Percentiles rank a stretch among this genome's conserved stretches.
phyloP scores from a whole-genome alignment of 2,797 vertebrate genomes.

The Sebastes wilsoni region DNA sequence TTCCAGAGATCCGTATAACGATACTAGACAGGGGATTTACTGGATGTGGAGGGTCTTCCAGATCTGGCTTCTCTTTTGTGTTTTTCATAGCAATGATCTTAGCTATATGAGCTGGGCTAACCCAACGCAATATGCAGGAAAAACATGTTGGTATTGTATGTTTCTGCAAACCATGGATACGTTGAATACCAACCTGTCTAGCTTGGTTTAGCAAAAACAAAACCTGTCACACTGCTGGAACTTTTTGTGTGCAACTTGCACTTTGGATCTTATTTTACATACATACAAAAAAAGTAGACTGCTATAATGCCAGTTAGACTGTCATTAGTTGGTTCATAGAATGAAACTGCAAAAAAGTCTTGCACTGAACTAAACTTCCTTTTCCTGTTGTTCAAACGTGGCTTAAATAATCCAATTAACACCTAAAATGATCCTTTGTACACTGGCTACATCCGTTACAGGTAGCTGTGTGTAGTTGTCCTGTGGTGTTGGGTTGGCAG shows the following conservation, averaged over 20 bases:
- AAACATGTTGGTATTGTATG: neutral
- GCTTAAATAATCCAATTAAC: neutral
- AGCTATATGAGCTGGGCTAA: neutral
- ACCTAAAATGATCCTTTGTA: neutral
- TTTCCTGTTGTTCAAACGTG: neutral
- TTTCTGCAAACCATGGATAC: neutral
- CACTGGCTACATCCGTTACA: neutral
- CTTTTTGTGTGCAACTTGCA: neutral
- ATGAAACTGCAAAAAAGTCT: neutral
- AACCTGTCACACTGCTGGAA: neutral
- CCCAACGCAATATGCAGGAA: neutral
- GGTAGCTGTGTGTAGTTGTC: neutral
- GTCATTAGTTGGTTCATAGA: neutral
- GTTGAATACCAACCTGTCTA: neutral
- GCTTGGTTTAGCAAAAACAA: neutral
- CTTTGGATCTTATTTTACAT: neutral
- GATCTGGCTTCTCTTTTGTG: neutral
- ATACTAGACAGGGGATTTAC: neutral
- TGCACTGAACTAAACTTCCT: neutral
- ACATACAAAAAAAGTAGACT: neutral
- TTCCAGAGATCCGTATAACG: neutral
- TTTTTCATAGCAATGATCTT: neutral
- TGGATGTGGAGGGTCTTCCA: neutral
- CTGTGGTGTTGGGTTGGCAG: neutral
- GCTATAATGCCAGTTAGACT: neutral